Evolutionary conservation across 2,888 invertebrate species (phyloP).

Genomic region (Dichetophora obliterata): DNA sequence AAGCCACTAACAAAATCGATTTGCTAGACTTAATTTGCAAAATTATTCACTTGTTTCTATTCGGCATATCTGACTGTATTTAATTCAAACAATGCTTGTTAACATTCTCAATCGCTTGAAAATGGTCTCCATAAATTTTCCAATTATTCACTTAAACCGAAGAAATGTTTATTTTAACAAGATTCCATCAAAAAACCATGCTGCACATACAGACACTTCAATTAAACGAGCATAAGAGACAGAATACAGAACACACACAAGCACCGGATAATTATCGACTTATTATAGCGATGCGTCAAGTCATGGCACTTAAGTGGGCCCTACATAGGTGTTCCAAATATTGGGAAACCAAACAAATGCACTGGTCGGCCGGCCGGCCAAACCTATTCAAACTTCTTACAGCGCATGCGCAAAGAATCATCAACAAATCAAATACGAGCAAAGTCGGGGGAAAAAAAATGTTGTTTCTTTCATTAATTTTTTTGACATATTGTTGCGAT

Average conservation of each 20-base stretch:
- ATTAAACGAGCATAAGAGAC: background rate
- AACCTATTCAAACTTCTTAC: conserved; percentile 3
- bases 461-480: conserved; percentile 22
- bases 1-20: too few species aligned
- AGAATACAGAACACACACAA: background rate
- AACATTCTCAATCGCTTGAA: background rate
- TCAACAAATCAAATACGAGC: conserved; percentile 33
- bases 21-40: too few species aligned
- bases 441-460: conserved; percentile 46
- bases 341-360: conserved; percentile 40
- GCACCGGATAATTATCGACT: conserved; percentile 46
- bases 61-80: too few species aligned
- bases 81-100: too few species aligned
- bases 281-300: conserved; percentile 41
- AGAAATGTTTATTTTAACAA: background rate
- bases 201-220: background rate
- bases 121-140: background rate
- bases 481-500: conserved; percentile 44
- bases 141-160: conserved; percentile 10
- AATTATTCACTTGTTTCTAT: too few species aligned
- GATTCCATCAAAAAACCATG: background rate
- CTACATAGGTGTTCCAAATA: conserved; percentile 43
- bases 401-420: conserved; percentile 25
- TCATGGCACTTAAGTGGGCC: conserved; percentile 40
- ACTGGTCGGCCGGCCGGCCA: background rate